phyloP scores from a whole-genome alignment of 2,113 vertebrate genomes.

The Platysternon megacephalum region DNA sequence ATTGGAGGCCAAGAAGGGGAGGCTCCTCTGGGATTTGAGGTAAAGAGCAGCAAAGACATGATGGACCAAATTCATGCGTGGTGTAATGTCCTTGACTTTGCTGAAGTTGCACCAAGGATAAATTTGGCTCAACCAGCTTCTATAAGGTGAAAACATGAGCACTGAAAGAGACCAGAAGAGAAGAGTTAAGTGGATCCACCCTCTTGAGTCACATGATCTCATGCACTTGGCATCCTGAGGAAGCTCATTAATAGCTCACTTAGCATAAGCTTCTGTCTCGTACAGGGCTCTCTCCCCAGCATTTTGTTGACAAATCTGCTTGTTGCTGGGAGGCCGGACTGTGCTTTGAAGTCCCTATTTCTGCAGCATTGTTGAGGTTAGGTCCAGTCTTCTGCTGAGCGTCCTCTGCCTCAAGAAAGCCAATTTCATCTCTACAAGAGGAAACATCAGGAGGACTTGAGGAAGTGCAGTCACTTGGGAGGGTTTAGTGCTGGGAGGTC shows the following conservation, averaged over 20 bases:
- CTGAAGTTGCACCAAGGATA: background rate
- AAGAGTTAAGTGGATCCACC: background rate
- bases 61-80: background rate
- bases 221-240: background rate
- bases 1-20: constrained; percentile 87
- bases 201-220: background rate
- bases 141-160: background rate
- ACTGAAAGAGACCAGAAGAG: background rate
- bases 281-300: background rate
- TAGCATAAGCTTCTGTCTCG: background rate
- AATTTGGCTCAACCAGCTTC: background rate
- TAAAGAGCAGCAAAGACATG: constrained; percentile 50
- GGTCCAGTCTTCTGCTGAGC: background rate
- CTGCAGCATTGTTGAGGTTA: background rate
- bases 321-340: background rate
- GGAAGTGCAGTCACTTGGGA: background rate
- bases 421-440: background rate
- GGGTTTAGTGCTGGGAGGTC: background rate
- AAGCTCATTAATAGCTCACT: background rate
- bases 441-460: background rate
- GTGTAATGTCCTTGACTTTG: background rate
- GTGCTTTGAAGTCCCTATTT: background rate
- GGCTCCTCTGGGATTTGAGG: constrained; percentile 85
- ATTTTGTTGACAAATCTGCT: background rate
- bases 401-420: background rate